Evolutionary conservation across 92 coral and sea anemone genomes (phyloP), one percentile per base, ranked within the genome.

Genomic region (Parazoanthus atlanticus): DNA sequence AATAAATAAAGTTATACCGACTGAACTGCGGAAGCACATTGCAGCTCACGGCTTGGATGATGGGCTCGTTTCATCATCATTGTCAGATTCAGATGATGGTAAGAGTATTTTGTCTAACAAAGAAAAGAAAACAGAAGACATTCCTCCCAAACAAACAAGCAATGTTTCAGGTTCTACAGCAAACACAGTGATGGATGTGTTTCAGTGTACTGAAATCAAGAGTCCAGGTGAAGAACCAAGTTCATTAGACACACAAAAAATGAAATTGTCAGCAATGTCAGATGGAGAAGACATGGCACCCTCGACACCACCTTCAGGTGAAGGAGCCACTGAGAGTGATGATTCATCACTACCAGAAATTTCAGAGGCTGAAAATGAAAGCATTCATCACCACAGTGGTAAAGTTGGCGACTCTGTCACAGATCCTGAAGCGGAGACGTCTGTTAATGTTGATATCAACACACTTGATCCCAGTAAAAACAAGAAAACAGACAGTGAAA

Each of bases 251-350:
- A 8, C 0, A 6, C 46, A 8, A 47, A 84, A 40, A 46, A 6
- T 46, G 41, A 84, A 84, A 29, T 41, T 84, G 41, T 84, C 87
- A 6, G 78, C 87, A 28, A 56, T 46, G 36, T 84, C 87, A 15
- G 87, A 84, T 70, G 87, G 65, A 21, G 87, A 84, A 84, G 87
- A 84, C 56, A 84, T 84, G 79, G 79, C 87, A 16, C 66, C 87
- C 36, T 84, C 87, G n/a, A 84, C 87, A 8, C 87, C 87, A 17
- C 78, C 87, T 19, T 84, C 87, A 26, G 78, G 87, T 38, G 87
- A 69, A 19, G 87, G 61, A 38, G 76, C 28, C 23, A 84, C 46
- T 28, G 87, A 84, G 17, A 84, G 87, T 84, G 87, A 84, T 41
- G 74, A 70, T 46, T 84, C 87, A 7, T 84, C 87, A 84, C 40